Percentiles rank a stretch among this genome's conserved stretches.
phyloP scores from a whole-genome alignment of 2,888 invertebrate species.

The Cryptus viduatorius region DNA sequence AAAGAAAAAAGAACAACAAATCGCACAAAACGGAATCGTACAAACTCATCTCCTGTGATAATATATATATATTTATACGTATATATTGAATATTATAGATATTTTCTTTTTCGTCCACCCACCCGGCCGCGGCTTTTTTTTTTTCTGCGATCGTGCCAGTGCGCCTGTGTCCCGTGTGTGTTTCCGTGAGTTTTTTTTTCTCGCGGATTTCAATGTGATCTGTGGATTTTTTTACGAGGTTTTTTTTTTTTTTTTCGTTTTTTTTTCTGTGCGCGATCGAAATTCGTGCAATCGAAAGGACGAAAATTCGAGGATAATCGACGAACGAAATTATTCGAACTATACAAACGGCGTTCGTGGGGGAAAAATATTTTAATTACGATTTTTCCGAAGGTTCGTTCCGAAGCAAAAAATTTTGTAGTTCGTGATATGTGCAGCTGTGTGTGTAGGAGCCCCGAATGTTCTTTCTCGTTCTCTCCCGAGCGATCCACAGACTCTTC shows the following conservation, averaged over 20 bases:
- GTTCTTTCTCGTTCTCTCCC: slow-evolving; percentile 55
- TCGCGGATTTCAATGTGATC: slow-evolving; percentile 15
- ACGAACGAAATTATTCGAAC: background rate
- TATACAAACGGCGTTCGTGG: background rate
- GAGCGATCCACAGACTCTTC: slow-evolving; percentile 77
- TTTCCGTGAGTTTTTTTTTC: slow-evolving; percentile 21
- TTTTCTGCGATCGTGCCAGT: slow-evolving; percentile 47
- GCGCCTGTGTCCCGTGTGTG: slow-evolving; percentile 27
- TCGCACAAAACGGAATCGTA: slow-evolving; percentile 44
- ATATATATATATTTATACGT: background rate
- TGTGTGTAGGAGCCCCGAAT: slow-evolving; percentile 45
- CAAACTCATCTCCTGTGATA: slow-evolving; percentile 26
- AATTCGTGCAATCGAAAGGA: background rate
- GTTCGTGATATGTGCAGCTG: slow-evolving; percentile 14
- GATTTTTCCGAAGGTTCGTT: background rate
- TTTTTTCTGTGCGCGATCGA: background rate
- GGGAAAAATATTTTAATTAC: slow-evolving; percentile 2
- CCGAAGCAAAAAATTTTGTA: background rate
- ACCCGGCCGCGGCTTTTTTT: slow-evolving; percentile 49
- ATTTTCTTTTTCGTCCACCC: slow-evolving; percentile 11
- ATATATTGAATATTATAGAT: slow-evolving; percentile 5
- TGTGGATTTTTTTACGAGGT: slow-evolving; percentile 4
- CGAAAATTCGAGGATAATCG: background rate
- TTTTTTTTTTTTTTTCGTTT: background rate
- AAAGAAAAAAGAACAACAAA: background rate